Base-by-base conservation (phyloP, 2,888 invertebrate species). In the Himalopsyche anomala region DNA sequence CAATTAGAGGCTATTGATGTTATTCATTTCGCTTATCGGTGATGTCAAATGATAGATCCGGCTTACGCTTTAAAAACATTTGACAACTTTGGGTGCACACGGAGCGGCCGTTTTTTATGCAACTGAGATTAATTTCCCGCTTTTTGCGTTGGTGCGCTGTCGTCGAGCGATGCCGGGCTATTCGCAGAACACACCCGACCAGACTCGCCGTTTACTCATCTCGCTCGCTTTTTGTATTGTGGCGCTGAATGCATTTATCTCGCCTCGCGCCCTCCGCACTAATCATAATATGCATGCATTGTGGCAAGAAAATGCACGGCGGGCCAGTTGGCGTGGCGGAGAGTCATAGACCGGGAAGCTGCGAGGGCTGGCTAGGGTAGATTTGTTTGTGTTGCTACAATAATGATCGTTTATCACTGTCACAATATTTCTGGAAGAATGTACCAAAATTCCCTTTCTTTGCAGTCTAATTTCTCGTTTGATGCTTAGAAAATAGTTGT, bases 41-140 rank as follows among this genome's bases (percentile, higher is more conserved):
- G 2, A 15, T 15, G 12, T 15, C 15, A 51, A 51, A 51, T 51
- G 51, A 51, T 8, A 51, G 51, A 51, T 51, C 15, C 15, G 12
- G 15, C 15, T 15, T 51, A 15, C 15, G 15, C 11, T 28, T 74
- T 12, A 36, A 38, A 74, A 74, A 74, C 74, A 74, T 74, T 74
- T 74, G 74, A 74, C 74, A 74, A 74, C 28, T 12, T 36, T 38
- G 28, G 36, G 19, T 15, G 15, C 36, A 15, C 9, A 11, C 36
- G 36, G 12, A 36, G 28, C 74, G 36, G 74, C 36, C 38, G 74
- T 38, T 74, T 74, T 74, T 74, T 74, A 74, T 74, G 74, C 74
- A 36, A 38, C 38, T 36, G 74, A 74, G 74, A 74, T 74, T 74
- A 74, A 74, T 74, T 74, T 74, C 74, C 74, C 74, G 74, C 74